Evolutionary conservation across 2,888 invertebrate species (phyloP).

Genomic region (Synanthedon andrenaeformis): DNA sequence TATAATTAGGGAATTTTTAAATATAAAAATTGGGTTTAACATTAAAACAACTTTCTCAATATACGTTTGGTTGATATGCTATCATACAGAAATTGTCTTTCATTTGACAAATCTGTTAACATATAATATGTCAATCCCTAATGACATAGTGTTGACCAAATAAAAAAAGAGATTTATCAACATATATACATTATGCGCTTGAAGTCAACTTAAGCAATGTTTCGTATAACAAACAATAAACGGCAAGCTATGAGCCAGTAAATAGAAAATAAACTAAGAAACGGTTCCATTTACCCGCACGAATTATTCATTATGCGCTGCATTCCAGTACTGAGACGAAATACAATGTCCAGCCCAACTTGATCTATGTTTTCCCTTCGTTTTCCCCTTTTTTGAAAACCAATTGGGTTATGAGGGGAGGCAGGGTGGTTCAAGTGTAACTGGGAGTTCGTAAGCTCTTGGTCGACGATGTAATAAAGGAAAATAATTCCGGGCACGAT

Average conservation of each 20-base stretch:
- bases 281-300: slow-evolving; percentile 3
- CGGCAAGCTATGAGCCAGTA: background rate
- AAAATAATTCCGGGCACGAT: slow-evolving; percentile 14
- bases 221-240: no score
- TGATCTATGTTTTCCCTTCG: background rate
- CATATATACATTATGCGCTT: no score
- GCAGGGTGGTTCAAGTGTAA: background rate
- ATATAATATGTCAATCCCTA: no score
- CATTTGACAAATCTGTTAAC: no score
- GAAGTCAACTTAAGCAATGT: no score
- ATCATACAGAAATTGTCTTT: no score
- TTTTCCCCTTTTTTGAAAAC: background rate
- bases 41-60: no score
- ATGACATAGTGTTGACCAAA: no score
- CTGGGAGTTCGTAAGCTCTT: background rate
- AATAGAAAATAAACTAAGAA: background rate
- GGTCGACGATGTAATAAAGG: slow-evolving; percentile 11
- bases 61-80: no score
- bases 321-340: slow-evolving; percentile 9
- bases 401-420: background rate
- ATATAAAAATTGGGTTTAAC: no score
- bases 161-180: no score
- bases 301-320: slow-evolving; percentile 15
- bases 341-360: background rate
- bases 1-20: no score